Conservation (phyloP, 2,888 invertebrate species). For the Shargacucullia verbasci region DNA sequence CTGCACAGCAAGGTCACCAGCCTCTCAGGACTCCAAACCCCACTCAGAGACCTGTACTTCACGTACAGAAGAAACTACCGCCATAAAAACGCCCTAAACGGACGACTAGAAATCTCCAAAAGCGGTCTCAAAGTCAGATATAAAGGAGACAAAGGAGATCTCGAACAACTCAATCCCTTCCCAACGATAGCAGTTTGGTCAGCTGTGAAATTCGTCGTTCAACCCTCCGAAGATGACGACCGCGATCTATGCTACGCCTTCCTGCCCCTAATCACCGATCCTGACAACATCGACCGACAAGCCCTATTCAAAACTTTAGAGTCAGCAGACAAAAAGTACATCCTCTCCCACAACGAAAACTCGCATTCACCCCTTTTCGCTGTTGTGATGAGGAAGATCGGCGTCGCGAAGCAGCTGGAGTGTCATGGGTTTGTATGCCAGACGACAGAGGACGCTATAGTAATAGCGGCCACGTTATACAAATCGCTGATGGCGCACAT, state of each 20-base stretch:
- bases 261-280: conserved; percentile 94
- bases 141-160: conserved; percentile 90
- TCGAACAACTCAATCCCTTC: conserved; percentile 93
- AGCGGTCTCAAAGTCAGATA: conserved; percentile 93
- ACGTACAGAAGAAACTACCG: conserved; percentile 88
- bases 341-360: conserved; percentile 88
- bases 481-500: conserved; percentile 95
- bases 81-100: conserved; percentile 87
- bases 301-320: conserved; percentile 90
- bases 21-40: conserved; percentile 94
- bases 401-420: conserved; percentile 94
- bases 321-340: conserved; percentile 87
- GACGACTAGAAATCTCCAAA: conserved; percentile 91
- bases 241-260: conserved; percentile 92
- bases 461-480: conserved; percentile 96
- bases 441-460: conserved; percentile 96
- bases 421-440: conserved; percentile 97
- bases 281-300: conserved; percentile 93
- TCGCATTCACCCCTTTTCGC: conserved; percentile 96
- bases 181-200: conserved; percentile 98
- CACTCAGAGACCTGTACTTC: conserved; percentile 93
- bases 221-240: conserved; percentile 88
- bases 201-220: conserved; percentile 95
- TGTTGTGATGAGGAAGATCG: conserved; percentile 95
- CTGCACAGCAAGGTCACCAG: conserved; percentile 94